Evolutionary conservation across 1,140 invertebrate species (phyloP).

Genomic region (Drosophila ohnishii): DNA sequence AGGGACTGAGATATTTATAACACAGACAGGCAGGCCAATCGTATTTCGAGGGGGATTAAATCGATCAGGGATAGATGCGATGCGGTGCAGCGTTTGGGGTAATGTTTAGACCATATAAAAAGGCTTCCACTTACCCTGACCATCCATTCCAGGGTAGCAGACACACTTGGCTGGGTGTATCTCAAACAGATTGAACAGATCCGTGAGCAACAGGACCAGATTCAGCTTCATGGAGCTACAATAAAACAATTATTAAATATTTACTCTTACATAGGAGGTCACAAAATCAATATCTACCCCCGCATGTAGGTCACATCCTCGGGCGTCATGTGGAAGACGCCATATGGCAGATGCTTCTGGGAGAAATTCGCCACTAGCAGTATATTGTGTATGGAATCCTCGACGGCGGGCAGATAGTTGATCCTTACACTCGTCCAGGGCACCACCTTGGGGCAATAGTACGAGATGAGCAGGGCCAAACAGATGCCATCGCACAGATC

Average conservation of each 20-base stretch:
- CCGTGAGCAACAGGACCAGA: slow-evolving; percentile 96
- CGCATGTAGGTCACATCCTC: slow-evolving; percentile 98
- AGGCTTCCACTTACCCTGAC: slow-evolving; percentile 83
- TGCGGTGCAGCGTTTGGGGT: slow-evolving; percentile 66
- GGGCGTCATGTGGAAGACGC: slow-evolving; percentile 96
- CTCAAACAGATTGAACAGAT: slow-evolving; percentile 97
- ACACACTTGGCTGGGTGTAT: slow-evolving; percentile 95
- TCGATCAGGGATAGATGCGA: slow-evolving; percentile 50
- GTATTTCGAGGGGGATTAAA: slow-evolving; percentile 6
- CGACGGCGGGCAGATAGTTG: slow-evolving; percentile 87
- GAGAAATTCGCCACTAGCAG: slow-evolving; percentile 95
- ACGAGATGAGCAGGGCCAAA: slow-evolving; percentile 93
- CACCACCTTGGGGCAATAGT: slow-evolving; percentile 96
- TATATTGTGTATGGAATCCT: slow-evolving; percentile 97
- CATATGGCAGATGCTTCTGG: slow-evolving; percentile 90
- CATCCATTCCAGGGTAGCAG: slow-evolving; percentile 88
- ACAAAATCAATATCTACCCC: slow-evolving; percentile 85
- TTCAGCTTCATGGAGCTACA: slow-evolving; percentile 95
- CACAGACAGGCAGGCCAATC: slow-evolving; percentile 54
- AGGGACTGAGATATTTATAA: slow-evolving; percentile 32
- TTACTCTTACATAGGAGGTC: background rate
- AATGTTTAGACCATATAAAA: background rate
- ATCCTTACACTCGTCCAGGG: slow-evolving; percentile 89
- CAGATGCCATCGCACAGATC: slow-evolving; percentile 96
- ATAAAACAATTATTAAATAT: background rate